Base-by-base conservation (phyloP, 2,113 vertebrate species). In the Leptodactylus fuscus region DNA sequence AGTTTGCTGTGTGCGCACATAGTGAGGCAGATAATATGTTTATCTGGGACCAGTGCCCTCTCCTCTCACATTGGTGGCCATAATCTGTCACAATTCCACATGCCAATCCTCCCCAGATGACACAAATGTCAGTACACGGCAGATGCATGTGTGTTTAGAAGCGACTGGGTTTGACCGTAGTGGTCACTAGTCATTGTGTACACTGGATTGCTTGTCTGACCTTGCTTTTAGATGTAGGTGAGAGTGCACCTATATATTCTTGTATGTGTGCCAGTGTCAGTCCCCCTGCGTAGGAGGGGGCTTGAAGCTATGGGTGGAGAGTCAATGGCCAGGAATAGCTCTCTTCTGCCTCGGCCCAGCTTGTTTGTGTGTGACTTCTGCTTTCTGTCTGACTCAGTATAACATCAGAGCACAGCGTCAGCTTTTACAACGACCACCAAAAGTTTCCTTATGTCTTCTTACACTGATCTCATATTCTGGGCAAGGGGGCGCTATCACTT, bases 291-390 rank as follows among this genome's bases (percentile, higher is more conserved):
- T 85, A 79, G 75, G 83, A 85, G 60, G 83, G 83, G 62, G 83
- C 34, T 67, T 34, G 29, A 15, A n/a, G 58, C 46, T 36, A 3
- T 78, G 83, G 83, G 83, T 60, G 83, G 83, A 9, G 83, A 85
- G 65, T 41, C 29, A 22, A 38, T 53, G 41, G 74, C 62, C 74
- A 69, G 34, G 78, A 85, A 85, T 85, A 85, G 83, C 74, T 85
- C 44, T 16, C 74, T 79, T 85, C 74, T 85, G 83, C 73, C 70
- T 85, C 75, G 53, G 83, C 75, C 70, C 83, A 69, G 75, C 83
- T 78, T 85, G 83, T 85, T 85, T 70, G 60, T 79, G 75, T 79
- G 74, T 44, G 53, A 85, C 83, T 85, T 85, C 83, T 85, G 83
- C 83, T 85, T 85, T 85, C 83, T 79, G 46, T 85, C 44, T 85